These are phyloP conservation scores for Buteo buteo DNA, from an alignment of 2,113 vertebrate species.

Conservation along the genomic window DNA sequence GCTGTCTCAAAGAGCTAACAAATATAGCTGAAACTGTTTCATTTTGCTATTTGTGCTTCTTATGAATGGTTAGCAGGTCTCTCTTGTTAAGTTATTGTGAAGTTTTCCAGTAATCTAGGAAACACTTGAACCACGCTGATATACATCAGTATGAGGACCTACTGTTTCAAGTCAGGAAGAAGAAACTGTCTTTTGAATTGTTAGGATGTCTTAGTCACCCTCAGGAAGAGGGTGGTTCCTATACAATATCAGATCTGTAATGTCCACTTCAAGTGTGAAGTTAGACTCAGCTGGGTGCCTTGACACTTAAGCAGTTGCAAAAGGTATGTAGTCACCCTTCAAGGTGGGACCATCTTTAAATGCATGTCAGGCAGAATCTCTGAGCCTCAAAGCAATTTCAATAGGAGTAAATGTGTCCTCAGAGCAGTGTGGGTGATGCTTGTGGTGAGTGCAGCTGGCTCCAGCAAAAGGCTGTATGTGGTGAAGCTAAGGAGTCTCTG, in stretches of 20 bases:
- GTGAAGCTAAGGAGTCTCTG: neutral
- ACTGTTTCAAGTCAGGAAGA: neutral
- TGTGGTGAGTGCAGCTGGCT: neutral
- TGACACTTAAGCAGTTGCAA: neutral
- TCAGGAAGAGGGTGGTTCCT: neutral
- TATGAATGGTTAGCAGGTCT: neutral
- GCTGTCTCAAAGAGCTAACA: neutral
- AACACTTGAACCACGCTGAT: neutral
- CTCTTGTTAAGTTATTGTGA: neutral
- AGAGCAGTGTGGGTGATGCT: neutral
- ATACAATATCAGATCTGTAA: neutral
- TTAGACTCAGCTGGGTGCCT: neutral
- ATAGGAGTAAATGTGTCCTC: neutral
- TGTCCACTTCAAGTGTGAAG: neutral
- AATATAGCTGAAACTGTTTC: neutral
- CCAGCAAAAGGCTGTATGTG: neutral
- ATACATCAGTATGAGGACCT: accelerated
- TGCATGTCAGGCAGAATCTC: neutral
- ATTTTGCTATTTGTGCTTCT: neutral
- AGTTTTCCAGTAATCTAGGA: neutral
- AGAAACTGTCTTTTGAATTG: neutral
- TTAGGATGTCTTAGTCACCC: neutral
- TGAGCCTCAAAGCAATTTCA: neutral
- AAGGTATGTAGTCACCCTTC: neutral
- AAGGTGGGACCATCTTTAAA: neutral